Conservation (phyloP, 1,140 invertebrate genomes). For the Bacillus rossius region DNA sequence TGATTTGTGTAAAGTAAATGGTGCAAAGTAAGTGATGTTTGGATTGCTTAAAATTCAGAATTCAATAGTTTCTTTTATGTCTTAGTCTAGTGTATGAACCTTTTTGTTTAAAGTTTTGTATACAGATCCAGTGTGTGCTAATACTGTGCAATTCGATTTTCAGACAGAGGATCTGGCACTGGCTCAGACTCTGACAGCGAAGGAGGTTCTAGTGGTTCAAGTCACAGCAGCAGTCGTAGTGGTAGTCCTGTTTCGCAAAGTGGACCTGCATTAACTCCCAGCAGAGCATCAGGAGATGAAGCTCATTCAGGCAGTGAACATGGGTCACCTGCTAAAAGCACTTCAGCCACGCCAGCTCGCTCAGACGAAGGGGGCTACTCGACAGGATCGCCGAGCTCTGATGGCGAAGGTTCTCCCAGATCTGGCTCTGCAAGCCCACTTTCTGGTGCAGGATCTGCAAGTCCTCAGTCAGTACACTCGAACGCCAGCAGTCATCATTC, state of each 20-base stretch:
- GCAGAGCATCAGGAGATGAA: not conserved
- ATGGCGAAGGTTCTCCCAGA: not conserved
- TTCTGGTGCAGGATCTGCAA: not conserved
- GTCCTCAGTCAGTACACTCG: not conserved
- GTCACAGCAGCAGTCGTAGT: slow-evolving; percentile 12
- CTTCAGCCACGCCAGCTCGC: slow-evolving; percentile 1
- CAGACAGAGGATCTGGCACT: slow-evolving; percentile 7
- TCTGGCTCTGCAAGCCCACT: not conserved
- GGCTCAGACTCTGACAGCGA: slow-evolving; percentile 9
- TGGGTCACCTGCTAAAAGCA: not conserved
- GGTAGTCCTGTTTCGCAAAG: slow-evolving; percentile 2
- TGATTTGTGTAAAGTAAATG: too few species aligned
- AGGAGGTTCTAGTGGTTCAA: slow-evolving; percentile 4
- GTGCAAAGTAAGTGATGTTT: too few species aligned
- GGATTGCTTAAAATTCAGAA: too few species aligned
- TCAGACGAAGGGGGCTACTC: slow-evolving; percentile 7
- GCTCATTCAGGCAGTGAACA: slow-evolving; percentile 5
- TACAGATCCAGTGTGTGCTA: too few species aligned
- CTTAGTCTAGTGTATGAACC: too few species aligned
- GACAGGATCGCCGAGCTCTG: not conserved
- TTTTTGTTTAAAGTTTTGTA: too few species aligned
- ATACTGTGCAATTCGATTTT: too few species aligned
- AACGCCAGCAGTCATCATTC: slow-evolving; percentile 5
- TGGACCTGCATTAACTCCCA: slow-evolving; percentile 3
- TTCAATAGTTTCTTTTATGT: too few species aligned